These are phyloP conservation scores for Rhea pennata DNA, from an alignment of 2,113 vertebrate species.

Conservation along the genomic window DNA sequence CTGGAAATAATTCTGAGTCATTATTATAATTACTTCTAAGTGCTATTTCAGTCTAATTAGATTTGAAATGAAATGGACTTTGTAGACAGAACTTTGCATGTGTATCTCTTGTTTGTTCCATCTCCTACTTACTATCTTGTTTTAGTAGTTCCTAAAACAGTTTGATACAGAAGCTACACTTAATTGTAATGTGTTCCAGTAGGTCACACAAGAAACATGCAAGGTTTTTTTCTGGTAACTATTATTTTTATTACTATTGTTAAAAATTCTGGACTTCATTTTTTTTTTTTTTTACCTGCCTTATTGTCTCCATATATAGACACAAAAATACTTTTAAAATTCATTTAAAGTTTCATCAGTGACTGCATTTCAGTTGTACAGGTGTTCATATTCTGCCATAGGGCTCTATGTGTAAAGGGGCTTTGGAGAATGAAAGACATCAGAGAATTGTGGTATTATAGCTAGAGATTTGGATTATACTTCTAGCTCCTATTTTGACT, in stretches of 20 bases:
- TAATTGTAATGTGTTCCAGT: neutral
- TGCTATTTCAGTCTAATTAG: neutral
- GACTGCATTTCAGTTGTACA: neutral
- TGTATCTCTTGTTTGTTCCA: neutral
- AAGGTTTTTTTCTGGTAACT: neutral
- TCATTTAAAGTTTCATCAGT: neutral
- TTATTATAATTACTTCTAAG: neutral
- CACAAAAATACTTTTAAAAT: neutral
- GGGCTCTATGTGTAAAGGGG: neutral
- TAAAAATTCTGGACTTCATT: neutral
- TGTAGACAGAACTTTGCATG: neutral
- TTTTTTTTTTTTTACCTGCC: neutral
- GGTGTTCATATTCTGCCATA: rapidly evolving
- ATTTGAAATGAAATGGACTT: neutral
- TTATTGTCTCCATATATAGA: neutral
- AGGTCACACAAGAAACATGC: rapidly evolving
- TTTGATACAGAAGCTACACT: neutral
- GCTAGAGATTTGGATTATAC: neutral
- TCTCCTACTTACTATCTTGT: neutral
- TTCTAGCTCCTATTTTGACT: neutral
- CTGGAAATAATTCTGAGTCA: neutral
- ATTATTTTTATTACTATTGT: neutral
- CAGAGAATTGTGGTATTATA: neutral
- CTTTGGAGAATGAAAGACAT: neutral
- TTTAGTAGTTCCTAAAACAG: neutral